Conservation (phyloP, 2,113 vertebrate species). For the Anguilla rostrata region DNA sequence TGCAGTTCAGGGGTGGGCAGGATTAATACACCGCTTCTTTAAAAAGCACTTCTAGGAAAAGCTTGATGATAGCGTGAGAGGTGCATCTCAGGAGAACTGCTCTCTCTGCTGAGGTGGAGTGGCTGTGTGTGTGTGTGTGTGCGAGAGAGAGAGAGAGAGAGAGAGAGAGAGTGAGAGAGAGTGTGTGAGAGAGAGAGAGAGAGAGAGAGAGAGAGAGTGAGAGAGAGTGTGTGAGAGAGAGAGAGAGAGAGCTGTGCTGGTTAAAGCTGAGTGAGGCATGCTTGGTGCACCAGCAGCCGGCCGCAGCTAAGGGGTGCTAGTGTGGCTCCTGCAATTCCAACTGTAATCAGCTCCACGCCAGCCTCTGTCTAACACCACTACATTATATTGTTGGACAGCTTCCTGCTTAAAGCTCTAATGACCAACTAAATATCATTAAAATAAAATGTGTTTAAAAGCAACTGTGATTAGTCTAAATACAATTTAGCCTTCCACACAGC, state of each 20-base stretch:
- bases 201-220: too few relatives aligned
- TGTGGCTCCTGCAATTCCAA: neutral
- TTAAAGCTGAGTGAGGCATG: too few relatives aligned
- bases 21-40: conserved; percentile 50
- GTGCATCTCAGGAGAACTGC: neutral
- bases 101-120: conserved; percentile 8
- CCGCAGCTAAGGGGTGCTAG: conserved; percentile 8
- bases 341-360: neutral
- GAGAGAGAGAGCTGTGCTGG: neutral
- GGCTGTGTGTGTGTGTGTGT: conserved; percentile 15
- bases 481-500: conserved; percentile 7
- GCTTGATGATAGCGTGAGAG: conserved; percentile 25
- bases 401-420: conserved; percentile 19
- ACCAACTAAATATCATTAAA: conserved; percentile 15
- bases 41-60: conserved; percentile 24
- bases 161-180: neutral
- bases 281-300: neutral
- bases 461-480: conserved; percentile 12
- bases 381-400: neutral
- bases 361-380: neutral
- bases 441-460: conserved; percentile 4
- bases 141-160: conserved; percentile 3
- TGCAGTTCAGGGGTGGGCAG: conserved; percentile 20
- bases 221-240: too few relatives aligned
- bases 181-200: neutral